Evolutionary conservation across 2,797 vertebrate genomes (phyloP).

Genomic region (Coregonus suidteri): DNA sequence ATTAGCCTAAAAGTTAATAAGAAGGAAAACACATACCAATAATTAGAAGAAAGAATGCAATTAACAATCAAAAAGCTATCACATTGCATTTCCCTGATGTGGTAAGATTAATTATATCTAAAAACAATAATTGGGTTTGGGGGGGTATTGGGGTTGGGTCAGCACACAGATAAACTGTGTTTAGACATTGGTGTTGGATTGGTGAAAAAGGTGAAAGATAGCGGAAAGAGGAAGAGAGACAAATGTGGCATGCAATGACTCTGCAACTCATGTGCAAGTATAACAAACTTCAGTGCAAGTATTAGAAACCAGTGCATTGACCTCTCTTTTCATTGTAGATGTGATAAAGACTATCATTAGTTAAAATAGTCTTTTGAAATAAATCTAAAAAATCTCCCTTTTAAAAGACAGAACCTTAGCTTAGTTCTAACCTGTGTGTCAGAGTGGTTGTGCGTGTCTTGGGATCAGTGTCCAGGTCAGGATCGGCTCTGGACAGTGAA

Average conservation of each 20-base stretch:
- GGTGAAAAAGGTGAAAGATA: not conserved
- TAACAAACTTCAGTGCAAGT: too few relatives aligned
- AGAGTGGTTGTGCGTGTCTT: not conserved
- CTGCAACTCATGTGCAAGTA: too few relatives aligned
- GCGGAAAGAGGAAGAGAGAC: not conserved
- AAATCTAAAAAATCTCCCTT: too few relatives aligned
- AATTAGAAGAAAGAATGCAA: not conserved
- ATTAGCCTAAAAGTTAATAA: too few relatives aligned
- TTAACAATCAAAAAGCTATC: not conserved
- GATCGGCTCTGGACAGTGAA: constrained; percentile 31
- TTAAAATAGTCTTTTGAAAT: not conserved
- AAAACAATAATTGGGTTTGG: not conserved
- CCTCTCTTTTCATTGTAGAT: too few relatives aligned
- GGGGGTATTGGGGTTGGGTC: too few relatives aligned
- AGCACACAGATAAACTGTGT: not conserved
- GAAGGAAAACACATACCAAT: too few relatives aligned
- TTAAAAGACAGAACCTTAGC: not conserved
- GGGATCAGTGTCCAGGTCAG: not conserved
- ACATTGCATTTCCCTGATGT: not conserved
- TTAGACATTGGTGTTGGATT: not conserved
- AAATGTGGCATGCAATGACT: not conserved
- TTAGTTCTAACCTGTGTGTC: not conserved
- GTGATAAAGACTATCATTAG: too few relatives aligned
- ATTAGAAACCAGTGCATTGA: too few relatives aligned
- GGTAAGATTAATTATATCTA: not conserved